These are phyloP conservation scores for Elaeidobius kamerunicus DNA, from an alignment of 2,888 invertebrate genomes.

Conservation along the genomic window DNA sequence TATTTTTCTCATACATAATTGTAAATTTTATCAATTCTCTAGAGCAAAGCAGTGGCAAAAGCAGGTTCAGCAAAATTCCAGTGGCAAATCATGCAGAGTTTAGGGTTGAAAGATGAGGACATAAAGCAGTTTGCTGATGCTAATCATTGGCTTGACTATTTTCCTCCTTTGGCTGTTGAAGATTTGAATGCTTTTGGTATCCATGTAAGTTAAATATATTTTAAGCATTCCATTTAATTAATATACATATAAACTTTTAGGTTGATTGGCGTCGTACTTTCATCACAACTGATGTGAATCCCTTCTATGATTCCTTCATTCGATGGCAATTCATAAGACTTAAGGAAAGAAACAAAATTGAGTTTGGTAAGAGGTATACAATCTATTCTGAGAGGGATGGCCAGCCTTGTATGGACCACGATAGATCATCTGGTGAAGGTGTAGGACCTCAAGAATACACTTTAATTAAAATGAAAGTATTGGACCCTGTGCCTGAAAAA, in stretches of 20 bases:
- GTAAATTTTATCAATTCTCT: conserved; percentile 34
- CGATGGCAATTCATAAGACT: conserved; percentile 93
- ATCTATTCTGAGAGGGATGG: conserved; percentile 95
- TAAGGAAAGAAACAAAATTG: conserved; percentile 82
- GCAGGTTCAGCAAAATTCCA: conserved; percentile 87
- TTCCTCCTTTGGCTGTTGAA: conserved; percentile 83
- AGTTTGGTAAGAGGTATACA: conserved; percentile 96
- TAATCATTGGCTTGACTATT: conserved; percentile 93
- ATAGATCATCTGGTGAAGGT: conserved; percentile 92
- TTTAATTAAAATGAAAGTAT: conserved; percentile 86
- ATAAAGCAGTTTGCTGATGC: conserved; percentile 90
- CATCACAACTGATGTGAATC: conserved; percentile 97
- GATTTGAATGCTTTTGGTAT: conserved; percentile 89
- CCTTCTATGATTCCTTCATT: conserved; percentile 96
- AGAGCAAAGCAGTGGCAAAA: conserved; percentile 95
- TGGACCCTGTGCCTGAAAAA: conserved; percentile 68
- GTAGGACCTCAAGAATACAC: conserved; percentile 99
- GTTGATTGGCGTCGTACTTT: conserved; percentile 98
- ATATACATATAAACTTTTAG: no score
- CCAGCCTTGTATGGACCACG: conserved; percentile 99
- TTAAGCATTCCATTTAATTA: no score
- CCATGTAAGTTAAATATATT: conserved; percentile 81
- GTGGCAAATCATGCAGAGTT: conserved; percentile 97
- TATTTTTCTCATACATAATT: conserved; percentile 1
- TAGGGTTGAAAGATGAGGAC: conserved; percentile 88